phyloP scores from a whole-genome alignment of 1,140 invertebrate species.

The silkworm (Bombyx mori) region ASM3026992v2 NC_085129.1:15036001-15036500 shows the following conservation, averaged over 20 bases:
- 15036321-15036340: slow-evolving; percentile 52
- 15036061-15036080: slow-evolving; percentile 21
- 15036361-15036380: slow-evolving; percentile 49
- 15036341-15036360: slow-evolving; percentile 36
- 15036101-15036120: slow-evolving; percentile 17
- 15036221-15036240: slow-evolving; percentile 28
- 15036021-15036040: slow-evolving; percentile 48
- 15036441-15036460: slow-evolving; percentile 16
- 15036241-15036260: slow-evolving; percentile 36
- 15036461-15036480: slow-evolving; percentile 1
- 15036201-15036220: slow-evolving; percentile 38
- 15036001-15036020: slow-evolving; percentile 45
- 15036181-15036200: slow-evolving; percentile 44
- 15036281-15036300: slow-evolving; percentile 26
- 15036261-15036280: slow-evolving; percentile 43
- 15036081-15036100: slow-evolving; percentile 26
- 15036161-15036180: slow-evolving; percentile 39
- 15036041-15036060: slow-evolving; percentile 13
- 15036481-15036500: slow-evolving; percentile 3
- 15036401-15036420: slow-evolving; percentile 52
- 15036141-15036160: slow-evolving; percentile 8
- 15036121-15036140: slow-evolving; percentile 19
- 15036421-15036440: slow-evolving; percentile 37
- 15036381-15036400: slow-evolving; percentile 49
- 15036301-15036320: slow-evolving; percentile 8